These are phyloP conservation scores for Hyphantria cunea DNA, from an alignment of 1,140 invertebrate species.

Conservation along the genomic window DNA sequence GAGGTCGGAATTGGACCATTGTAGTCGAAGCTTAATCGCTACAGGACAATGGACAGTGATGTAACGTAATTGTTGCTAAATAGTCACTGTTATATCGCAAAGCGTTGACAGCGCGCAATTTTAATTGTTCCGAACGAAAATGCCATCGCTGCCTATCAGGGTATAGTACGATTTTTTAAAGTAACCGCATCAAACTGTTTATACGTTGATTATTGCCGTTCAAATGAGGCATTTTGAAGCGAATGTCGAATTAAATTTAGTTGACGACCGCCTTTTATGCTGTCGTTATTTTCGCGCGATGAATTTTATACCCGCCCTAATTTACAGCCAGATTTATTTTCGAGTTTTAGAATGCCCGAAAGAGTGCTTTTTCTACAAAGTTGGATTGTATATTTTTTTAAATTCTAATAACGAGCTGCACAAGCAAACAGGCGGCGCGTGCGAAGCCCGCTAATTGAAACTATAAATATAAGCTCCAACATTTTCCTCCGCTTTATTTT, in stretches of 20 bases:
- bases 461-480: constrained; percentile 68
- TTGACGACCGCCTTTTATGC: constrained; percentile 57
- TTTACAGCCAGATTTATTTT: constrained; percentile 39
- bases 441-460: constrained; percentile 70
- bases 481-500: constrained; percentile 57
- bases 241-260: constrained; percentile 66
- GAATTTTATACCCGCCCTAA: constrained; percentile 49
- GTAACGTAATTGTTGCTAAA: constrained; percentile 73
- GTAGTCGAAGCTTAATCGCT: constrained; percentile 62
- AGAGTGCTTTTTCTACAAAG: constrained; percentile 26
- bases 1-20: constrained; percentile 68
- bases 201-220: constrained; percentile 60
- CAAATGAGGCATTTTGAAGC: constrained; percentile 55
- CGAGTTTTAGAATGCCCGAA: constrained; percentile 16
- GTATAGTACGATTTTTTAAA: constrained; percentile 38
- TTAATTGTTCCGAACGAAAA: constrained; percentile 46
- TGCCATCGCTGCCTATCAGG: constrained; percentile 9
- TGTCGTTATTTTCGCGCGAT: constrained; percentile 59
- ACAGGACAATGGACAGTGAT: constrained; percentile 71
- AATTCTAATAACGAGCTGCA: constrained; percentile 47
- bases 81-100: constrained; percentile 56
- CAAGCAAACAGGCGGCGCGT: constrained; percentile 46
- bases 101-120: constrained; percentile 58
- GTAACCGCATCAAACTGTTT: constrained; percentile 47
- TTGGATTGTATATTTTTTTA: constrained; percentile 44